A percentile compares a stretch with the other conserved stretches of the same genome.
phyloP scores from a whole-genome alignment of 2,888 invertebrate genomes.

The Augochlorella aurata region DNA sequence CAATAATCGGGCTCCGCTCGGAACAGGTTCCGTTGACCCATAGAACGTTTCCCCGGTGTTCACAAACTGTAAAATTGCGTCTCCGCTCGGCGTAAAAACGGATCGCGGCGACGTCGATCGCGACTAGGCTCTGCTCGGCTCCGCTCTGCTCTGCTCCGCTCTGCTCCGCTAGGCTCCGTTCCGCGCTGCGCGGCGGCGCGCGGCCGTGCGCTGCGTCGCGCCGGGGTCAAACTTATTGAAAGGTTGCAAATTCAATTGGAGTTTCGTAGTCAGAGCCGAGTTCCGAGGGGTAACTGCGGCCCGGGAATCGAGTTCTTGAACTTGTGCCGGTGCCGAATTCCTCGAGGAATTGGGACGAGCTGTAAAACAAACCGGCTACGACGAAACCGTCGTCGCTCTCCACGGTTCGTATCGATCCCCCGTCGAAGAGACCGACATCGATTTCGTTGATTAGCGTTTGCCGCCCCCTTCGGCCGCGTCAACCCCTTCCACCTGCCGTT shows the following conservation, averaged over 20 bases:
- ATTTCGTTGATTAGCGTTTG: conserved; percentile 16
- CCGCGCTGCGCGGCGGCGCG: neutral
- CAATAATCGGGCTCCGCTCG: conserved; percentile 3
- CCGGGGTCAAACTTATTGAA: conserved; percentile 46
- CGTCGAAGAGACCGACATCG: conserved; percentile 8
- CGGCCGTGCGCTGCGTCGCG: neutral
- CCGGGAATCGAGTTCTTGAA: conserved; percentile 61
- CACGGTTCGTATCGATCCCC: conserved; percentile 10
- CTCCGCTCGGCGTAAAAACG: conserved; percentile 36
- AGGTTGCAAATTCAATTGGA: conserved; percentile 59
- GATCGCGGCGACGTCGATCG: conserved; percentile 14
- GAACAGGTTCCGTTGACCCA: conserved; percentile 23
- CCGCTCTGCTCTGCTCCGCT: neutral
- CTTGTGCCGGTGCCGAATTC: conserved; percentile 41
- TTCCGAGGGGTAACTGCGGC: conserved; percentile 46
- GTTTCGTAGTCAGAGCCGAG: conserved; percentile 46
- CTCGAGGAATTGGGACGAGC: conserved; percentile 46
- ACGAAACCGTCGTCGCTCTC: neutral
- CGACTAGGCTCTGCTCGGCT: neutral
- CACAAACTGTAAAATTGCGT: conserved; percentile 42
- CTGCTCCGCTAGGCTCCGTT: neutral
- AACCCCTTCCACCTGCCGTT: neutral
- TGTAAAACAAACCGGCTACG: conserved; percentile 38
- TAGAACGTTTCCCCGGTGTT: conserved; percentile 16
- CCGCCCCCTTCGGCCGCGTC: neutral